Evolutionary conservation across 2,888 invertebrate species (phyloP).

Genomic region (Matsumyia berberina): DNA sequence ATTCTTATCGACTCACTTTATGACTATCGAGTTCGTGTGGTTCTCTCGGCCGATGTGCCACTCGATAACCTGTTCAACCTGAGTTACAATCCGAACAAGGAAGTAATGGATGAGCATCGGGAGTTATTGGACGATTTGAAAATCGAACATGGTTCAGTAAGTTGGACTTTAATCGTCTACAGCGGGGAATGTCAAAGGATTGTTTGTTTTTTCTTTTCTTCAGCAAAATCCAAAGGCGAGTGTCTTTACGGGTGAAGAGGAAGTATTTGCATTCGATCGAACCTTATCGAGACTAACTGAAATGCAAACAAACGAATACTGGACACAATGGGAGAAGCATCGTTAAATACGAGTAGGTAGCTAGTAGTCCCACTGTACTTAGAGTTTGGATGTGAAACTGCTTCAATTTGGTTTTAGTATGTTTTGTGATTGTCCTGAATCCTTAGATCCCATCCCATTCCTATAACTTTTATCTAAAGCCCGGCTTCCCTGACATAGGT

Average conservation of each 20-base stretch:
- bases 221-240: slow-evolving; percentile 92
- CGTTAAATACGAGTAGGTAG: slow-evolving; percentile 78
- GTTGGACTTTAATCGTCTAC: slow-evolving; percentile 78
- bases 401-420: slow-evolving; percentile 20
- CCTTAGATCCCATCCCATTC: background rate
- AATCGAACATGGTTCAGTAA: slow-evolving; percentile 90
- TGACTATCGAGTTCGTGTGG: slow-evolving; percentile 94
- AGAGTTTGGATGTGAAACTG: slow-evolving; percentile 25
- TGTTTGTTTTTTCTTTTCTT: slow-evolving; percentile 75
- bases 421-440: slow-evolving; percentile 17
- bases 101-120: slow-evolving; percentile 90
- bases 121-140: slow-evolving; percentile 98
- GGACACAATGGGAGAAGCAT: slow-evolving; percentile 91
- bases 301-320: slow-evolving; percentile 98
- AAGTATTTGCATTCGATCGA: slow-evolving; percentile 97
- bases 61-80: slow-evolving; percentile 89
- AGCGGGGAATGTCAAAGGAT: slow-evolving; percentile 1
- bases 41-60: slow-evolving; percentile 92
- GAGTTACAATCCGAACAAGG: slow-evolving; percentile 81
- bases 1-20: slow-evolving; percentile 98
- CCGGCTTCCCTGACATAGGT: background rate
- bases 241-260: slow-evolving; percentile 98
- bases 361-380: slow-evolving; percentile 42
- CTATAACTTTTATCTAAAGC: background rate
- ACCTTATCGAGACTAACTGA: slow-evolving; percentile 96